Percentiles rank a stretch among this genome's conserved stretches.
These are phyloP conservation scores for Phataginus tetradactyla DNA, from an alignment of 2,797 vertebrate species.

Conservation along the genomic window DNA sequence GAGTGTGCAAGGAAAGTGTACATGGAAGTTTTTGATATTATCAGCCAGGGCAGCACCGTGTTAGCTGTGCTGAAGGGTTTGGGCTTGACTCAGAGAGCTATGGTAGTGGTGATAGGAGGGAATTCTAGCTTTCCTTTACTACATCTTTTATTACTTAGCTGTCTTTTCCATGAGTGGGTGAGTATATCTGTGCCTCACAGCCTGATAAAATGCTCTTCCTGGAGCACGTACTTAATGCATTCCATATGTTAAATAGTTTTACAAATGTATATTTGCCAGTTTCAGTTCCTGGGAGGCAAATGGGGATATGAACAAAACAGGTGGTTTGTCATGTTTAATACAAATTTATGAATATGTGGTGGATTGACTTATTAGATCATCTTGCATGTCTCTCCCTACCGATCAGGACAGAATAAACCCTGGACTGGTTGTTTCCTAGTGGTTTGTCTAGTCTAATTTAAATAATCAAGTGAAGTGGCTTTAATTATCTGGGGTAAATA, in stretches of 20 bases:
- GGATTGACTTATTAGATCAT: conserved; percentile 51
- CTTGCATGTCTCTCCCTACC: neutral
- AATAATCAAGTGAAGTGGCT: conserved; percentile 45
- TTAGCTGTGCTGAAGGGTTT: neutral
- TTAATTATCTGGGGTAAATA: conserved; percentile 24
- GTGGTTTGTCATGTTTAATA: conserved; percentile 56
- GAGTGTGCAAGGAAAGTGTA: neutral
- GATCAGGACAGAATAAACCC: conserved; percentile 18
- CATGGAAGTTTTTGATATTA: neutral
- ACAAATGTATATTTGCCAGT: neutral
- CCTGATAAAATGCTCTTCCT: neutral
- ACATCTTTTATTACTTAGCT: neutral
- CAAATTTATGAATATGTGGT: neutral
- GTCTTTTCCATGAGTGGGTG: neutral
- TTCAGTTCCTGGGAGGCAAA: conserved; percentile 40
- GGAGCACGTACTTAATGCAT: neutral
- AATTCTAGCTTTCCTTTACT: neutral
- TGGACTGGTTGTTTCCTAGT: neutral
- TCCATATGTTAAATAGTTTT: conserved; percentile 15
- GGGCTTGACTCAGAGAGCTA: neutral
- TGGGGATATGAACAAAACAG: conserved; percentile 62
- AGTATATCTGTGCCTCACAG: neutral
- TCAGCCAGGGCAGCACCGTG: neutral
- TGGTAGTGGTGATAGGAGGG: neutral
- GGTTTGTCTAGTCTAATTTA: conserved; percentile 65